A percentile compares a stretch with the other conserved stretches of the same genome.
These are phyloP conservation scores for Mixornis gularis DNA, from an alignment of 2,113 vertebrate genomes.

Conservation along the genomic window DNA sequence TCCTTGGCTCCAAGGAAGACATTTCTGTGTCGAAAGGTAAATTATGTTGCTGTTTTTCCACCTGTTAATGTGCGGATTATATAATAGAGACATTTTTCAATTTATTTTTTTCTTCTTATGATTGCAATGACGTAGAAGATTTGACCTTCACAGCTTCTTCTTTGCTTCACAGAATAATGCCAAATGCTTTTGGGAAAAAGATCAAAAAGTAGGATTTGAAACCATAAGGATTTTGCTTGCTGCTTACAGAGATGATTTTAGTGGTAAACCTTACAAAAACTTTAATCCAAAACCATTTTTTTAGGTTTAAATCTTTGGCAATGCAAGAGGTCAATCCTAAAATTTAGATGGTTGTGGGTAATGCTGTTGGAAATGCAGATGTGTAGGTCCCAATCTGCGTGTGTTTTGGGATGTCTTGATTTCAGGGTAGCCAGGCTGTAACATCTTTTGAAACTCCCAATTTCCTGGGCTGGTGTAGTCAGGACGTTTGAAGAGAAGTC, in stretches of 20 bases:
- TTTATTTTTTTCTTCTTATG: background rate
- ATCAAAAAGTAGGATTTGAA: background rate
- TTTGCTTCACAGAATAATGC: background rate
- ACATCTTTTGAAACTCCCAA: background rate
- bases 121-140: background rate
- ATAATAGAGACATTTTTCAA: conserved; percentile 35
- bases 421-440: background rate
- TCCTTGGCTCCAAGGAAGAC: conserved; percentile 50
- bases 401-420: conserved; percentile 6
- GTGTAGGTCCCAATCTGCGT: background rate
- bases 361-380: background rate
- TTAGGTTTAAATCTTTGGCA: background rate
- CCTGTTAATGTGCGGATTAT: conserved; percentile 51
- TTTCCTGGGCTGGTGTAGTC: background rate
- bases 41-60: conserved; percentile 57
- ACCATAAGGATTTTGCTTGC: background rate
- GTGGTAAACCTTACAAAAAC: background rate
- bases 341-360: background rate
- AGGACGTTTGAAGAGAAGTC: background rate
- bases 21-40: conserved; percentile 53
- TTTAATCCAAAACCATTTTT: background rate
- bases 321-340: background rate
- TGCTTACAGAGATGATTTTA: background rate
- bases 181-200: background rate
- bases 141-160: background rate